Base-by-base conservation (phyloP, 2,888 invertebrate species). In the Augochlorella aurata region DNA sequence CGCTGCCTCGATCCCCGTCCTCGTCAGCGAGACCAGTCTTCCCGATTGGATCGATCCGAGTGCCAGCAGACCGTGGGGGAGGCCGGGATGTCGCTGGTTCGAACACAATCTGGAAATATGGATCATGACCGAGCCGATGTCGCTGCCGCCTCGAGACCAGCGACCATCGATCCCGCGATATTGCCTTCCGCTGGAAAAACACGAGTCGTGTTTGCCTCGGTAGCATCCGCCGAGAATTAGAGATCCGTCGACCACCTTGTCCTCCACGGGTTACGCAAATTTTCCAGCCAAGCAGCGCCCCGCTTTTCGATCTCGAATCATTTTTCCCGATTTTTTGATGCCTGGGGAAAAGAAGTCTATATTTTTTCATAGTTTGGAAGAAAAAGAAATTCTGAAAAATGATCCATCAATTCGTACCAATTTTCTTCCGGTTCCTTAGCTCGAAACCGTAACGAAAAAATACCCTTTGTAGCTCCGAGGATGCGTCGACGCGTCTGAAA, bases 21-120 rank as follows among this genome's bases (percentile, higher is more conserved):
- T 74, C 71, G 71, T 61, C 74, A 2, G 8, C 72, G 38, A 67
- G 24, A 16, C 44, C 63, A 16, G 67, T 58, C 77, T 66, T 80
- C 79, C 69, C 81, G 75, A 68, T 71, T 74, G 76, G 44, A 86
- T 86, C 84, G 88, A 82, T 87, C 82, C 58, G 50, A 72, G 67
- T 85, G 63, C 16, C 72, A 66, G 52, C 74, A 29, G 68, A 67
- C 70, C 45, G 44, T 24, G 38, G 79, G 38, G 47, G 21, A 38
- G 38, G 50, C 65, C 67, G n/a, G 29, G 66, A 70, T 10, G 58
- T 74, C 70, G 45, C 75, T 66, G 78, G 38, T 16, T 14, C 77
- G 77, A 76, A 81, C 72, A 79, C 75, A 82, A 87, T 82, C 73
- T 74, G 61, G 79, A 84, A 82, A 84, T 82, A 87, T 85, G 76